Base-by-base conservation (phyloP, 2,888 invertebrate species). In the Agonopterix arenella region DNA sequence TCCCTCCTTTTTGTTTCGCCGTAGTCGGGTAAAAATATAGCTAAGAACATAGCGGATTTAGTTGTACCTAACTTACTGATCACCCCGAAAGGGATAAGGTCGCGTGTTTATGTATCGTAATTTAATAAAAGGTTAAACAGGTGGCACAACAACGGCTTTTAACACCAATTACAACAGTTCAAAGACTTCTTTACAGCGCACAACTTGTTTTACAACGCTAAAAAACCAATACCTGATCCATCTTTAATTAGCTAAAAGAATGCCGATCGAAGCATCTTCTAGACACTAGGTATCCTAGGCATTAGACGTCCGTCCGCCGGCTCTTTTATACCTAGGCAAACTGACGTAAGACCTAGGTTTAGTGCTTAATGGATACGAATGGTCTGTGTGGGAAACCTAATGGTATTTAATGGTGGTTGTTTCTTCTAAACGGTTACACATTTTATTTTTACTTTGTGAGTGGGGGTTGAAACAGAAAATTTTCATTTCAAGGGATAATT, bases 351-450 rank as follows among this genome's bases (percentile, higher is more conserved):
- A 58, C 59, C 59, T 60, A 56, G 59, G 60, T 59, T 65, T 65
- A 57, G 51, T 47, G 43, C 50, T 53, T 70, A 80, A 80, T 77
- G 71, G 73, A 68, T 66, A 80, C 64, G 59, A 74, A 80, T 66
- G 60, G 63, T 52, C 59, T 56, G 66, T 69, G 75, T 67, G 70
- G 67, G 68, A 65, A 28, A 49, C 52, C 56, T 71, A 76, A 76
- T 76, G 66, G 68, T 71, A 68, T 76, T 75, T 75, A 60, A 75
- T 70, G 67, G 43, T 11, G 43, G 40, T 40, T 40, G 40, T 40
- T n/a, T 40, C n/a, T 40, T 40, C 4, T 40, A 40, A 40, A 40
- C 28, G 28, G 28, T 28, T 28, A 28, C 28, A 28, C 28, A 28
- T 28, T 28, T 28, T 28, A 28, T 28, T 28, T 28, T 28, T 28